Conservation (phyloP, 2,113 vertebrate genomes). For the Atherinomorus stipes region DNA sequence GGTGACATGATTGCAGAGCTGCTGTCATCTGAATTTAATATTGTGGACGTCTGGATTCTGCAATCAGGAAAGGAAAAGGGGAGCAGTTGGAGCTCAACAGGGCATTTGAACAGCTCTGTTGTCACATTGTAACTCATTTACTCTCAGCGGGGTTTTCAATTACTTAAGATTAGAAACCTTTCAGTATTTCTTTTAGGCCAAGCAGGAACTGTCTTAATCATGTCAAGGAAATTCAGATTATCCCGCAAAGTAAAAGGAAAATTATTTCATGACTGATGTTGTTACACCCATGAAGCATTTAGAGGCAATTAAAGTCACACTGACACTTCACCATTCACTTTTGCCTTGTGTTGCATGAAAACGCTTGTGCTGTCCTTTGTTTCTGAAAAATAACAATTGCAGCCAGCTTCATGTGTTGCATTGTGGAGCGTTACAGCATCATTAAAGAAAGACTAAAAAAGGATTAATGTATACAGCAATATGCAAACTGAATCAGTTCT, state of each 20-base stretch:
- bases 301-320: constrained; percentile 9
- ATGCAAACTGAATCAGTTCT: too few species aligned
- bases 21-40: constrained; percentile 50
- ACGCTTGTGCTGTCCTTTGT: constrained; percentile 6
- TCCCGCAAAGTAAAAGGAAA: constrained; percentile 10
- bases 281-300: constrained; percentile 3
- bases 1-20: constrained; percentile 15
- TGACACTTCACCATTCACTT: background rate
- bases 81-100: constrained; percentile 27
- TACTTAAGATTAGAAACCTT: constrained; percentile 62
- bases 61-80: constrained; percentile 11
- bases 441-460: constrained; percentile 20
- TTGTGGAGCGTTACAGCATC: constrained; percentile 24
- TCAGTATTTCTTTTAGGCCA: constrained; percentile 29
- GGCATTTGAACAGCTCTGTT: constrained; percentile 44
- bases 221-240: constrained; percentile 10
- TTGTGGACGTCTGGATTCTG: constrained; percentile 24
- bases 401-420: constrained; percentile 7
- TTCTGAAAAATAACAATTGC: constrained; percentile 8
- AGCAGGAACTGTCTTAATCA: constrained; percentile 24
- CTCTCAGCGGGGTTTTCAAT: constrained; percentile 66
- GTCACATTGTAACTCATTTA: constrained; percentile 60
- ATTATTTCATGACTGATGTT: background rate
- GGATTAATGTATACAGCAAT: too few species aligned
- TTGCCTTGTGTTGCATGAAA: constrained; percentile 7